Evolutionary conservation across 1,140 invertebrate genomes (phyloP).

Genomic region (Listronotus bonariensis): DNA sequence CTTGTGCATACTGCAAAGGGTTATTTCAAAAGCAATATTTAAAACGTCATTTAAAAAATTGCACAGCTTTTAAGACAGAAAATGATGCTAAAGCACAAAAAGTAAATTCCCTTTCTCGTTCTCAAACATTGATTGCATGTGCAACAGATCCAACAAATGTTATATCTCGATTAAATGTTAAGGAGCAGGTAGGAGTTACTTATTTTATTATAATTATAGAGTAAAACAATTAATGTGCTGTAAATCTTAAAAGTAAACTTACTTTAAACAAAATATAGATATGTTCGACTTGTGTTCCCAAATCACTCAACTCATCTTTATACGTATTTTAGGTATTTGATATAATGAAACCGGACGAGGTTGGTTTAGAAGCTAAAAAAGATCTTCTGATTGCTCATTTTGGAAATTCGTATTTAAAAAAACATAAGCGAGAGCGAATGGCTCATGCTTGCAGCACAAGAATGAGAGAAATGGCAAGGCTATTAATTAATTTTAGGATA

Average conservation of each 20-base stretch:
- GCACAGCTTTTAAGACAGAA: conserved; percentile 1
- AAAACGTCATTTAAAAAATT: conserved; percentile 17
- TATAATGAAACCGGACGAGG: conserved; percentile 38
- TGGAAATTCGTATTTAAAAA: conserved; percentile 39
- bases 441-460: conserved; percentile 31
- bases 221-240: too few species aligned
- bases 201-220: too few species aligned
- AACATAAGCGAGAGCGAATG: conserved; percentile 32
- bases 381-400: conserved; percentile 36
- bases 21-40: conserved; percentile 14
- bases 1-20: conserved; percentile 14
- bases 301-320: too few species aligned
- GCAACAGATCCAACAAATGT: conserved; percentile 11
- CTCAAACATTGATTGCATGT: conserved; percentile 15
- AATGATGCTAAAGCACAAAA: conserved; percentile 7
- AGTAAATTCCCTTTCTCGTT: conserved; percentile 1
- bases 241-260: too few species aligned
- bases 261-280: too few species aligned
- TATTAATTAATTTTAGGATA: conserved; percentile 31
- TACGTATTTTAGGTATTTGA: conserved; percentile 18
- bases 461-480: conserved; percentile 37
- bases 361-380: conserved; percentile 38
- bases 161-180: conserved; percentile 20
- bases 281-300: too few species aligned
- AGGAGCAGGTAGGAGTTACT: conserved; percentile 10